These are phyloP conservation scores for Pygmarrhopalites habei DNA, from an alignment of 1,140 invertebrate species.

Conservation along the genomic window DNA sequence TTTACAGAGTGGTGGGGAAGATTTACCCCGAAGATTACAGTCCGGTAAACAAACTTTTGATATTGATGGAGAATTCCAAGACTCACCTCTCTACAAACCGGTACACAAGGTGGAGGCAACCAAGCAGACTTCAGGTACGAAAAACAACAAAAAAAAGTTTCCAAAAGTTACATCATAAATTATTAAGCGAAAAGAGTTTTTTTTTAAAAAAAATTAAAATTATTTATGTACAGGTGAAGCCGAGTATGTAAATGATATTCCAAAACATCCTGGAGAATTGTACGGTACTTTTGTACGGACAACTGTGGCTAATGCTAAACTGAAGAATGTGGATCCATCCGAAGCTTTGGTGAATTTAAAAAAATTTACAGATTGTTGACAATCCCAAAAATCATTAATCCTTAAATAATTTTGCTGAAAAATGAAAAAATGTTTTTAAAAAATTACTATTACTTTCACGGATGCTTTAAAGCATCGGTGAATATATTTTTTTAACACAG, in stretches of 20 bases:
- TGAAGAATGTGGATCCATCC: too few relatives aligned
- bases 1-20: slow-evolving; percentile 33
- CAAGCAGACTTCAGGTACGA: slow-evolving; percentile 49
- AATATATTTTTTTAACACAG: background rate
- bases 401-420: background rate
- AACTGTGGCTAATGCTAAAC: too few relatives aligned
- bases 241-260: too few relatives aligned
- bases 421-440: background rate
- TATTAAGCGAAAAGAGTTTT: background rate
- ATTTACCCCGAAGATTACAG: slow-evolving; percentile 34
- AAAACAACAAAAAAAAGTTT: background rate
- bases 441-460: background rate
- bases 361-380: too few relatives aligned
- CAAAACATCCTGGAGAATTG: too few relatives aligned
- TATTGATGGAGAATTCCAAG: slow-evolving; percentile 7
- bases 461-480: background rate
- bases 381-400: background rate
- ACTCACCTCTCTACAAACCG: slow-evolving; percentile 39
- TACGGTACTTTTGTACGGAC: too few relatives aligned
- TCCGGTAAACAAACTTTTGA: slow-evolving; percentile 45
- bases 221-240: too few relatives aligned
- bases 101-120: slow-evolving; percentile 46
- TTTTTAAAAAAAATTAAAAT: background rate
- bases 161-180: background rate
- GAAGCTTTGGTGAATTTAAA: too few relatives aligned